Conservation (phyloP, 1,140 invertebrate species). For the Atta cephalotes region DNA sequence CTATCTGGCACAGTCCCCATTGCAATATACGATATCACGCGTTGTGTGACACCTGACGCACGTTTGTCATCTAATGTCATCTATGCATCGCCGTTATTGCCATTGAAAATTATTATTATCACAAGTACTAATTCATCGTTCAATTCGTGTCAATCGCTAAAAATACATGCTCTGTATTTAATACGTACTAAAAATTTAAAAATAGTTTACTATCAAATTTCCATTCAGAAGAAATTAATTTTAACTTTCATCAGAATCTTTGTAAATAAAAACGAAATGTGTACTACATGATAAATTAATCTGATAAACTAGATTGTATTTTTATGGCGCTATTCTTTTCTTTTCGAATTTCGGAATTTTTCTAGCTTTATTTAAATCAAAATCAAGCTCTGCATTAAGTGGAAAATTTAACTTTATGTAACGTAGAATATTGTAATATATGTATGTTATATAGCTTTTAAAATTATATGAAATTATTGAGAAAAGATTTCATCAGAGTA, state of each 20-base stretch:
- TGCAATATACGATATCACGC: conserved; percentile 67
- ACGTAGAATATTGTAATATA: not conserved
- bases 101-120: conserved; percentile 50
- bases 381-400: not conserved
- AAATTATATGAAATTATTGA: not conserved
- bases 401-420: conserved; percentile 12
- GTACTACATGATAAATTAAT: conserved; percentile 28
- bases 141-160: conserved; percentile 6
- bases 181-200: not conserved
- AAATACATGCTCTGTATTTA: not conserved
- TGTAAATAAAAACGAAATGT: conserved; percentile 7
- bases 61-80: conserved; percentile 74
- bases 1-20: conserved; percentile 66
- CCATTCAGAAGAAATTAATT: not conserved
- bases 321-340: not conserved
- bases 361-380: conserved; percentile 6
- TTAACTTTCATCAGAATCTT: not conserved
- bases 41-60: conserved; percentile 68
- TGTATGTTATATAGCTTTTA: not conserved
- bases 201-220: conserved; percentile 7
- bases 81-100: conserved; percentile 63
- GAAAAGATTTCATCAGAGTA: not conserved
- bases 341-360: not conserved
- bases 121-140: not conserved
- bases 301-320: conserved; percentile 13